These are phyloP conservation scores for Nephrotoma appendiculata DNA, from an alignment of 2,888 invertebrate genomes.

Conservation along the genomic window DNA sequence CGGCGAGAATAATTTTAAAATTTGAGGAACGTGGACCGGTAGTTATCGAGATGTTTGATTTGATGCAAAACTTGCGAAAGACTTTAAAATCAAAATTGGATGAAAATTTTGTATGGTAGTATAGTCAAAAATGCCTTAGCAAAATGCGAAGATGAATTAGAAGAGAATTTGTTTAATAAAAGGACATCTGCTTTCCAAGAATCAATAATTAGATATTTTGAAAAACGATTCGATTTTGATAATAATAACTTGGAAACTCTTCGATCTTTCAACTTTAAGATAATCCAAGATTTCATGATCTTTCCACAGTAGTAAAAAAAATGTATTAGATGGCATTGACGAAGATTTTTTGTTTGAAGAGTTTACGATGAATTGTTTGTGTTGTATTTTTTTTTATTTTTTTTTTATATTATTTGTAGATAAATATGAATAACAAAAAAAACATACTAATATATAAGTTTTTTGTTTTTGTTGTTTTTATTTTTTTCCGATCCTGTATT, in stretches of 20 bases:
- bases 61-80: constrained; percentile 1
- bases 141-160: no score
- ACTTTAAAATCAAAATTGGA: constrained; percentile 9
- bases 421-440: no score
- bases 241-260: not conserved
- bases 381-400: no score
- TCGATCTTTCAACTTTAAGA: no score
- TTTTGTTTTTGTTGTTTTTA: no score
- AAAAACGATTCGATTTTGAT: not conserved
- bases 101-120: not conserved
- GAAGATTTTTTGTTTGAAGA: not conserved
- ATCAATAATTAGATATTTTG: no score
- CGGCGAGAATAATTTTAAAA: not conserved
- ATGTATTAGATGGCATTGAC: no score
- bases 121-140: not conserved
- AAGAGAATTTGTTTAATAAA: not conserved
- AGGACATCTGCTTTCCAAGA: not conserved
- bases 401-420: no score
- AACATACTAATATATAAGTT: no score
- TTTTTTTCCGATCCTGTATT: no score
- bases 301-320: not conserved
- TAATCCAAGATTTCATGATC: not conserved
- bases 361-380: no score
- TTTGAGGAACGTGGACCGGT: not conserved
- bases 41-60: not conserved